Conservation (phyloP, 2,888 invertebrate genomes). For the Apotomis betuletana region DNA sequence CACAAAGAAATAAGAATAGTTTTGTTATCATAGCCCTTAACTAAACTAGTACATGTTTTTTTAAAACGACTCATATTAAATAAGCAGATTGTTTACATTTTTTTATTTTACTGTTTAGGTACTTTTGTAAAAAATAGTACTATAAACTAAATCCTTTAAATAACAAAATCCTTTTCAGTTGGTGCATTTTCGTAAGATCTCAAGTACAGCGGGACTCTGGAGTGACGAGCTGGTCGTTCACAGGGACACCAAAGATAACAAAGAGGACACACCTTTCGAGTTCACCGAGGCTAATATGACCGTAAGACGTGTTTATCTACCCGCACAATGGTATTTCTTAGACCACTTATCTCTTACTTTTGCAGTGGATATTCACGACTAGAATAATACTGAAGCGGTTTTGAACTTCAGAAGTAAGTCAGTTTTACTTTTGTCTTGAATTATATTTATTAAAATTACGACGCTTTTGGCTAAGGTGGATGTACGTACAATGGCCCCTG, state of each 20-base stretch:
- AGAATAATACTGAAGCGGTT: not conserved
- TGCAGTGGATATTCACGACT: not conserved
- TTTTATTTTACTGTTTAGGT: too few species aligned
- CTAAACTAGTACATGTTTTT: too few species aligned
- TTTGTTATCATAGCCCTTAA: too few species aligned
- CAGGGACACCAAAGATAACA: conserved; percentile 64
- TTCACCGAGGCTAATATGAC: conserved; percentile 71
- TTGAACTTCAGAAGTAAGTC: not conserved
- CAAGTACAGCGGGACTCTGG: conserved; percentile 52
- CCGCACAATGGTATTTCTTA: conserved; percentile 32
- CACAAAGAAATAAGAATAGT: too few species aligned
- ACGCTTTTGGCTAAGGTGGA: too few species aligned
- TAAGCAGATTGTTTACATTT: too few species aligned
- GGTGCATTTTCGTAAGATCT: conserved; percentile 51
- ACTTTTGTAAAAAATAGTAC: too few species aligned
- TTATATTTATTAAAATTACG: too few species aligned
- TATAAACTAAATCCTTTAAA: not conserved
- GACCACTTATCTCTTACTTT: conserved; percentile 4
- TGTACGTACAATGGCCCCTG: too few species aligned
- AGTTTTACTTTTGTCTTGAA: too few species aligned
- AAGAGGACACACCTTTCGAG: conserved; percentile 65
- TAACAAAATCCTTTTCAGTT: conserved; percentile 16
- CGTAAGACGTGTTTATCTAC: conserved; percentile 50
- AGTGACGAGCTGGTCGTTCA: conserved; percentile 66
- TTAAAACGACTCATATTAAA: too few species aligned